phyloP scores from a whole-genome alignment of 1,140 invertebrate genomes.

The Polyergus mexicanus region DNA sequence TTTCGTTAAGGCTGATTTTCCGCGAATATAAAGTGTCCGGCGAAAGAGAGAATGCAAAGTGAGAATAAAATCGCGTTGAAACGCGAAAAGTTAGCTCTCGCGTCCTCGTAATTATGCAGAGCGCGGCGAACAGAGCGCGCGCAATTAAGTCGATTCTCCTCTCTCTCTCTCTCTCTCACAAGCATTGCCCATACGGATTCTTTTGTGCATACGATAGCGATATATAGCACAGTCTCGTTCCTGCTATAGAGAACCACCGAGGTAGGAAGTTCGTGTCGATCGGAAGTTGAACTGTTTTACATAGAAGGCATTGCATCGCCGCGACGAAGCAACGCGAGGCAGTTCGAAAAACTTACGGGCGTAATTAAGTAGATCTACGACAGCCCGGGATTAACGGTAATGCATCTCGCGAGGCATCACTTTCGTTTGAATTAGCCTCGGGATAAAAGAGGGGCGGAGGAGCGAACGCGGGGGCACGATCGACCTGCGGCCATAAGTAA shows the following conservation, averaged over 20 bases:
- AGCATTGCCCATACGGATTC: neutral
- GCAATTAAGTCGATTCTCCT: slow-evolving; percentile 27
- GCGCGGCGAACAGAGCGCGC: neutral
- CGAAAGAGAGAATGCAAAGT: slow-evolving; percentile 28
- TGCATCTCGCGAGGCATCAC: slow-evolving; percentile 69
- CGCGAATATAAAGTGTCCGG: slow-evolving; percentile 43
- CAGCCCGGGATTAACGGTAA: slow-evolving; percentile 75
- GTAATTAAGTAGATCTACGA: slow-evolving; percentile 77
- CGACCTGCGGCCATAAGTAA: slow-evolving; percentile 47
- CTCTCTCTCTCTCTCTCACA: neutral
- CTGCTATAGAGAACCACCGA: too few species aligned
- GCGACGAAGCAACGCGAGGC: slow-evolving; percentile 50
- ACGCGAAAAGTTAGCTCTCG: slow-evolving; percentile 4
- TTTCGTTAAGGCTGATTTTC: slow-evolving; percentile 59
- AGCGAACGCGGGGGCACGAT: slow-evolving; percentile 26
- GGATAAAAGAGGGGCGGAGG: slow-evolving; percentile 39
- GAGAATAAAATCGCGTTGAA: slow-evolving; percentile 36
- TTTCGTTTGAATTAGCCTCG: slow-evolving; percentile 54
- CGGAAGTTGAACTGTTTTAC: slow-evolving; percentile 71
- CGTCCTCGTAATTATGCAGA: slow-evolving; percentile 17
- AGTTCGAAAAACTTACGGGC: slow-evolving; percentile 76
- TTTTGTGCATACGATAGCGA: slow-evolving; percentile 38
- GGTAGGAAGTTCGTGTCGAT: slow-evolving; percentile 37
- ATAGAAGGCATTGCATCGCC: slow-evolving; percentile 69
- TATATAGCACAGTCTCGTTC: neutral